Percentiles rank a stretch among this genome's conserved stretches.
Evolutionary conservation across 2,797 vertebrate species (phyloP).

Genomic region (Sebastes baramenuke): DNA sequence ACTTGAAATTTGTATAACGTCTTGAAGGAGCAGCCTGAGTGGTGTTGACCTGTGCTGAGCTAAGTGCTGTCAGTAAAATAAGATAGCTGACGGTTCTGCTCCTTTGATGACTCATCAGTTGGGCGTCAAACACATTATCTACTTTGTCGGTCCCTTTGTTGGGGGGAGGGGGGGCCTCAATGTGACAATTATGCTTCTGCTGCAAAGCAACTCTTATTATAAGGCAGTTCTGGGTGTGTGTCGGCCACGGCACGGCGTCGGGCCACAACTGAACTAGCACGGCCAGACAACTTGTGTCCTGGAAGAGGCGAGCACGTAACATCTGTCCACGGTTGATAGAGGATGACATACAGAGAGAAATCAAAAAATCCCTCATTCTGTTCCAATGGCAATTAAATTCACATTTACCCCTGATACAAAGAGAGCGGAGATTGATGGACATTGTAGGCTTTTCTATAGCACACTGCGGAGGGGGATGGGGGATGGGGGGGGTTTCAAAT

Average conservation of each 20-base stretch:
- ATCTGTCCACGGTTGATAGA: conserved; percentile 73
- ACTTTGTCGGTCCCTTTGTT: conserved; percentile 52
- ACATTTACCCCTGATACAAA: conserved; percentile 71
- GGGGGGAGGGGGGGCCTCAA: not conserved
- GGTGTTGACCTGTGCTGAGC: conserved; percentile 40
- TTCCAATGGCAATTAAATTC: conserved; percentile 77
- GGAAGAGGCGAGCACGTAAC: conserved; percentile 16
- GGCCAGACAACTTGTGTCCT: conserved; percentile 32
- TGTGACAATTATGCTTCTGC: conserved; percentile 54
- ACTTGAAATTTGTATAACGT: conserved; percentile 17
- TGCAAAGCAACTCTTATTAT: conserved; percentile 50
- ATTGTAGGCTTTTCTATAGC: conserved; percentile 38
- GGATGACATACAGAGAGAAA: conserved; percentile 63
- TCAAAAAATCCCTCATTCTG: conserved; percentile 48
- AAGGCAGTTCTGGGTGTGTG: conserved; percentile 33
- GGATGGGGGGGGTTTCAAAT: conserved; percentile 8
- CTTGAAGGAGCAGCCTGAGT: conserved; percentile 36
- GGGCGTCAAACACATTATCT: conserved; percentile 68
- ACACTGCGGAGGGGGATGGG: not conserved
- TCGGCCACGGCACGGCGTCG: conserved; percentile 8
- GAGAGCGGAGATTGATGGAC: conserved; percentile 70
- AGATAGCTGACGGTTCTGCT: conserved; percentile 49
- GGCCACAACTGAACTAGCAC: conserved; percentile 15
- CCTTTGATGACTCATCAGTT: conserved; percentile 68
- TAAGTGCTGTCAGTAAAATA: conserved; percentile 56